Evolutionary conservation across 23 tunicate genomes (phyloP).

Genomic region (Phallusia fumigata): DNA sequence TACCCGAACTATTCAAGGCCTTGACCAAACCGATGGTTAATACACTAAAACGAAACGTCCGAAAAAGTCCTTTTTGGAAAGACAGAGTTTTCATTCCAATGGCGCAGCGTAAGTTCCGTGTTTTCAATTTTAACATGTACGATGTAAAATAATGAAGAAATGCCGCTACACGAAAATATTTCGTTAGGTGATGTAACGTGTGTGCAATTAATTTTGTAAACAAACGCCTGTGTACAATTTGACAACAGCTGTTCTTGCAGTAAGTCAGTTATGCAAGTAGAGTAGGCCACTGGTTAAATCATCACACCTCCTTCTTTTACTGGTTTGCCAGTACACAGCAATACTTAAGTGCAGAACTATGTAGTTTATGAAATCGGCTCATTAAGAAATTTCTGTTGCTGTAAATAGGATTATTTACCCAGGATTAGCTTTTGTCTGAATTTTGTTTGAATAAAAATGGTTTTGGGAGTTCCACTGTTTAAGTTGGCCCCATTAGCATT

Average conservation of each 20-base stretch:
- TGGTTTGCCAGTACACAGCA: too few species aligned
- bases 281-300: too few species aligned
- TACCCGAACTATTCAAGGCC: constrained; percentile 55
- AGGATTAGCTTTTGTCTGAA: not conserved
- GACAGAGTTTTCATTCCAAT: constrained; percentile 75
- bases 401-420: too few species aligned
- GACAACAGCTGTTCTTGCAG: too few species aligned
- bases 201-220: not conserved
- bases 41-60: constrained; percentile 64
- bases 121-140: not conserved
- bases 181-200: not conserved
- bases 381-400: not conserved
- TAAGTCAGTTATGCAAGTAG: too few species aligned
- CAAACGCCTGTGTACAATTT: too few species aligned
- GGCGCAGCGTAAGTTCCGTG: constrained; percentile 66
- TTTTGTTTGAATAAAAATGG: constrained; percentile 36
- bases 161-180: too few species aligned
- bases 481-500: constrained; percentile 59
- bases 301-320: too few species aligned
- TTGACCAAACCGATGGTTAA: constrained; percentile 81
- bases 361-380: not conserved
- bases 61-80: constrained; percentile 89
- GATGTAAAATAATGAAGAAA: not conserved
- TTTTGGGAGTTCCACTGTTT: constrained; percentile 79
- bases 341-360: too few species aligned